Evolutionary conservation across 2,888 invertebrate genomes (phyloP), one percentile per base, ranked within the genome.

Genomic region (Platycheirus rosarum): DNA sequence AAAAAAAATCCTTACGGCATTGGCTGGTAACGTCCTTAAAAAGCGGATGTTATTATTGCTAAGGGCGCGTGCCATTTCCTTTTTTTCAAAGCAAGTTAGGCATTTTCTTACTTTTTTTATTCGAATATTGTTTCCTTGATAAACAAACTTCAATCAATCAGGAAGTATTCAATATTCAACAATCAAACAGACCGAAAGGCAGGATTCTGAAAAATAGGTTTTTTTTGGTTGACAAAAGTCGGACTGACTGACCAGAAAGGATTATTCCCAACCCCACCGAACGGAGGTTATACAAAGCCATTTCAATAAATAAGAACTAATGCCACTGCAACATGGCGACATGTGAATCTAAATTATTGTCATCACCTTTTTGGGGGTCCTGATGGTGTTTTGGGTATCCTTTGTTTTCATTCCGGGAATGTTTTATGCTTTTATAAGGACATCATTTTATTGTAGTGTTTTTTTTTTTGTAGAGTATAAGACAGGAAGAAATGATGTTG

Each of bases 131-230:
- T 48, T 55, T 68, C 53, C 53, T 79, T 55, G 65, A 70, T 75
- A 70, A 79, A 79, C 75, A 84, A 78, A 79, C 75, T 79, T 84
- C 79, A 78, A 84, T 84, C 84, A 84, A 78, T 84, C 84, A 84
- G 85, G 85, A 85, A 84, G 82, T 84, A 85, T 85, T 85, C 85
- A 85, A 84, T 85, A 85, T 85, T 85, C 85, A 84, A 73, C 66
- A 85, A 85, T 84, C 84, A 85, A 84, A 84, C 74, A 84, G 80
- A 74, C 78, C 78, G 44, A 74, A 49, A 84, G 73, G 65, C 68
- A 65, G 20, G 53, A 51, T 29, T 29, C n/a, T 29, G 13, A 57
- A 35, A n/a, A 42, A 37, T 13, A 42, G 7, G 8, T 55, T 55
- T 14, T 55, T 49, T 49, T 49, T 53, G 1, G 6, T 37, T n/a